Evolutionary conservation across 2,888 invertebrate species (phyloP), one percentile per base, ranked within the genome.

Genomic region (Ichneumon xanthorius): DNA sequence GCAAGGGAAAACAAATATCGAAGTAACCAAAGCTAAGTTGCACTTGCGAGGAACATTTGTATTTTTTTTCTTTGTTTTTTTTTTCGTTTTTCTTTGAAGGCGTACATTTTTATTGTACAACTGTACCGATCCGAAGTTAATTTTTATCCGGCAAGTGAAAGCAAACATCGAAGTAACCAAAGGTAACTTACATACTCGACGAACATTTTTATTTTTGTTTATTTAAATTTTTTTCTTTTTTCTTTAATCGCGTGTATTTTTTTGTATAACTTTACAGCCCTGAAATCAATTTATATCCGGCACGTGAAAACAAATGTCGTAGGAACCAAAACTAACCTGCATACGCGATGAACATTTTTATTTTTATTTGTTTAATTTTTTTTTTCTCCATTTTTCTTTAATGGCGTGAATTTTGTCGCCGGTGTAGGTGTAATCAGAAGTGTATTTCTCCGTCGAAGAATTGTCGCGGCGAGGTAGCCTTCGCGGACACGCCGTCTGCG

Each of bases 401-500:
- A 71, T 50, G 26, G n/a, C 14, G 26, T 14, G 37, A 19, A 33
- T 40, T 16, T 67, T 16, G 37, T 40, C 26, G 6, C n/a, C 19
- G 19, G 9, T 45, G 65, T 55, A 33, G 22, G 58, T 63, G 30
- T 63, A 70, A 79, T 79, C 71, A 22, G 45, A 30, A 79, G 48
- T 48, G 61, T 26, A 70, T 58, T 61, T 48, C 40, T 45, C 16
- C 9, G 63, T 50, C 48, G 30, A 16, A 63, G 30, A 50, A 33
- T 37, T 16, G 58, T 14, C 48, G 61, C 53, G 70, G 11, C 71
- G 37, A 33, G 33, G 53, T 26, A 58, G 22, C 26, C 22, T 16
- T 81, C 50, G 45, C 58, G 68, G 68, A 45, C 37, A 73, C 73
- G 50, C 61, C 37, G 77, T 76, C 55, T 53, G 67, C 53, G 48